A percentile compares a stretch with the other conserved stretches of the same genome.
Conservation (phyloP, 2,797 vertebrate species). For the Channa striata region DNA sequence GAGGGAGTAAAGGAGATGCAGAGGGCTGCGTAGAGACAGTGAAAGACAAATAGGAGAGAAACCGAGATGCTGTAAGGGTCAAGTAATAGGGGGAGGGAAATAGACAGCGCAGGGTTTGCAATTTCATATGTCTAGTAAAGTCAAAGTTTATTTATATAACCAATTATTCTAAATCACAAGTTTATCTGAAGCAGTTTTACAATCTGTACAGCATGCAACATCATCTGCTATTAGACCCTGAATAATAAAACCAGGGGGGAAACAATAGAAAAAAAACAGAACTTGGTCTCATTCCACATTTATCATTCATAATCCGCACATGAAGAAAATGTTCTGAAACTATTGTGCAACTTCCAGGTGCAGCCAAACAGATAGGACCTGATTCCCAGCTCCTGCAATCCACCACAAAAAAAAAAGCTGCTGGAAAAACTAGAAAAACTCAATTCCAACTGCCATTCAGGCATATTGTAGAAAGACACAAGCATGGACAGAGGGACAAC, state of each 20-base stretch:
- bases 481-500: neutral
- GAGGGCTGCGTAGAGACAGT: conserved; percentile 47
- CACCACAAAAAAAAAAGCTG: neutral
- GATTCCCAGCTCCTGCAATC: neutral
- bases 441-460: neutral
- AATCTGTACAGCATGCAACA: neutral
- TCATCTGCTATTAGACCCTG: no score
- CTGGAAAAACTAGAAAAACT: neutral
- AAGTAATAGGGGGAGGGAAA: conserved; percentile 40
- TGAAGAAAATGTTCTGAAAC: neutral
- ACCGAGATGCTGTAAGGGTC: conserved; percentile 37
- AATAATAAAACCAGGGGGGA: no score
- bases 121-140: conserved; percentile 8
- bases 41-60: conserved; percentile 53
- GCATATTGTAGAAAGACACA: neutral
- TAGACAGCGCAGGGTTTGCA: conserved; percentile 11
- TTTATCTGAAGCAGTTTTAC: no score
- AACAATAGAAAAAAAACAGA: no score
- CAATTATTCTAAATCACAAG: neutral
- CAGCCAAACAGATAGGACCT: neutral
- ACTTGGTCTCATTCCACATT: no score
- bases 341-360: neutral
- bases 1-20: conserved; percentile 53
- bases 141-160: no score
- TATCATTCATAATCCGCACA: neutral